Percentiles rank a stretch among this genome's conserved stretches.
Evolutionary conservation across 1,140 invertebrate species (phyloP).

Genomic region (Pseudomyrmex cubaensis): DNA sequence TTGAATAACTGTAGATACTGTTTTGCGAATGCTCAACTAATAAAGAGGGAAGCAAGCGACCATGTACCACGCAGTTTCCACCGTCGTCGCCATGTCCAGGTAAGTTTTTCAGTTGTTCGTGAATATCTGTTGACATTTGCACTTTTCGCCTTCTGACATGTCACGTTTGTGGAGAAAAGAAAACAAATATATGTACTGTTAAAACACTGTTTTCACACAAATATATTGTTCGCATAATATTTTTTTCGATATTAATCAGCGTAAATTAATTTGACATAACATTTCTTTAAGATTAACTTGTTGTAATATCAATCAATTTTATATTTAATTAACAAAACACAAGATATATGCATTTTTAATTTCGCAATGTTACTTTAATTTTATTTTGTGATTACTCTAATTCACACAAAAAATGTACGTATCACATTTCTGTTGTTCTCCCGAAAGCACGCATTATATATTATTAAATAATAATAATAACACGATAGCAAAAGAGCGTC

Average conservation of each 20-base stretch:
- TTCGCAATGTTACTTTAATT: too few relatives aligned
- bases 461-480: neutral
- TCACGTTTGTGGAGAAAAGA: too few relatives aligned
- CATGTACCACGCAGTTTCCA: conserved; percentile 96
- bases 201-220: too few relatives aligned
- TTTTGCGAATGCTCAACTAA: conserved; percentile 86
- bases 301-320: too few relatives aligned
- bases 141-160: neutral
- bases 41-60: conserved; percentile 82
- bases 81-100: conserved; percentile 94
- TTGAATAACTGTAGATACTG: conserved; percentile 71
- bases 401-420: neutral
- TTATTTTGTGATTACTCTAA: too few relatives aligned
- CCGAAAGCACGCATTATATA: neutral
- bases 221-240: too few relatives aligned
- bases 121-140: conserved; percentile 6
- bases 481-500: neutral
- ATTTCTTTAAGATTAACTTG: too few relatives aligned
- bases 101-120: conserved; percentile 85
- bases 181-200: neutral
- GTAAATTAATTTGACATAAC: too few relatives aligned
- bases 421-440: neutral
- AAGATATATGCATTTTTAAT: too few relatives aligned
- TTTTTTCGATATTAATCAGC: too few relatives aligned
- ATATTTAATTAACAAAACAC: too few relatives aligned